Base-by-base conservation (phyloP, 1,140 invertebrate species). In the Drosophila nigrodunni region DNA sequence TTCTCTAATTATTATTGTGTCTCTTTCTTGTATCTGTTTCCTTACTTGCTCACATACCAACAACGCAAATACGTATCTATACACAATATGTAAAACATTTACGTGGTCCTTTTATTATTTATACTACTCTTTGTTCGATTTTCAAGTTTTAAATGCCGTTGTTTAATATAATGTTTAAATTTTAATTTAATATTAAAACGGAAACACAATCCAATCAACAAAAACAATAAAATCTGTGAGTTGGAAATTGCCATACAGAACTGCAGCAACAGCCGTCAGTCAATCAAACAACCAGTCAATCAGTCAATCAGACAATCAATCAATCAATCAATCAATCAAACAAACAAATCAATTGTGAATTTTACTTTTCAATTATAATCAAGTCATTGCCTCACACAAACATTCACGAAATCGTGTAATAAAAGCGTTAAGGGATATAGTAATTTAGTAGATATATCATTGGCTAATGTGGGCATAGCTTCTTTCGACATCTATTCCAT, bases 21-120 rank as follows among this genome's bases (percentile, higher is more conserved):
- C 72, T 74, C 62, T 72, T 58, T 62, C 58, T 72, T 76, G 68
- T 76, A 68, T 68, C 68, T 76, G 67, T 76, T 67, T 74, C 58
- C 46, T 77, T 73, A 73, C 61, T 77, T 68, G 57, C 58, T 77
- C 70, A 62, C 58, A 68, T 69, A 67, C 34, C 18, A 72, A 66
- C 54, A 66, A 66, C 49, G 41, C 37, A 46, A 67, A 64, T 73
- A 59, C 64, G 64, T 73, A 61, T 58, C 37, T 55, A 64, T 71
- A 70, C 66, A 75, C 70, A 69, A 43, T 43, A 72, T 73, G 47
- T 54, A 73, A 21, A 54, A 74, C 52, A 74, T 64, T 61, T 69
- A 64, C 44, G 57, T 74, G 66, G 50, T 70, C 70, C 66, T 57
- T 30, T 74, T 67, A 60, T 74, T 57, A 62, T 75, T 71, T 35